phyloP scores from a whole-genome alignment of 1,140 invertebrate species.

The Ceratina japonica region DNA sequence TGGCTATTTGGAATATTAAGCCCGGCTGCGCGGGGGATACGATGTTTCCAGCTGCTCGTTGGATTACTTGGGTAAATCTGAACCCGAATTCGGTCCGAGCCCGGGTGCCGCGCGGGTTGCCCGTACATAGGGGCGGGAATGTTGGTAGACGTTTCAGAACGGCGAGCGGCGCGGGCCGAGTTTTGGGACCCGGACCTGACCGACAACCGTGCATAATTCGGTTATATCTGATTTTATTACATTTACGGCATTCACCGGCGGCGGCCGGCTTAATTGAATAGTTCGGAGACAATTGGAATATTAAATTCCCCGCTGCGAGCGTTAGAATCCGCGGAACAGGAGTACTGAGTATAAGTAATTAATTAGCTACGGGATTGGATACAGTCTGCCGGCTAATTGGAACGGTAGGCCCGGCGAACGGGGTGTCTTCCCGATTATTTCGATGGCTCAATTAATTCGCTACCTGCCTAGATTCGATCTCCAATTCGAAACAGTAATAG shows the following conservation, averaged over 20 bases:
- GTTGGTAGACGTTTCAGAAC: background rate
- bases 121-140: background rate
- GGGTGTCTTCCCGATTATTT: background rate
- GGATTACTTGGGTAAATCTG: constrained; percentile 24
- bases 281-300: constrained; percentile 16
- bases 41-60: constrained; percentile 9
- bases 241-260: background rate
- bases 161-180: background rate
- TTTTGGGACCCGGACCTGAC: constrained; percentile 1
- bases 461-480: background rate
- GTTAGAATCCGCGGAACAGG: background rate
- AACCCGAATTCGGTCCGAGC: background rate
- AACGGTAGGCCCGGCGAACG: background rate
- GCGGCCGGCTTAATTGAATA: background rate
- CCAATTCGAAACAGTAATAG: background rate
- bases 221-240: constrained; percentile 4
- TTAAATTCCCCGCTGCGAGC: background rate
- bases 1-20: constrained; percentile 16
- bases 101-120: background rate
- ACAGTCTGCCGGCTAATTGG: background rate
- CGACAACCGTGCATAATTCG: background rate
- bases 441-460: background rate
- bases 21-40: background rate
- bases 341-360: background rate
- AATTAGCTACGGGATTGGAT: background rate